Evolutionary conservation across 2,888 invertebrate genomes (phyloP), one percentile per base, ranked within the genome.

Genomic region (Mechanitis messenoides): DNA sequence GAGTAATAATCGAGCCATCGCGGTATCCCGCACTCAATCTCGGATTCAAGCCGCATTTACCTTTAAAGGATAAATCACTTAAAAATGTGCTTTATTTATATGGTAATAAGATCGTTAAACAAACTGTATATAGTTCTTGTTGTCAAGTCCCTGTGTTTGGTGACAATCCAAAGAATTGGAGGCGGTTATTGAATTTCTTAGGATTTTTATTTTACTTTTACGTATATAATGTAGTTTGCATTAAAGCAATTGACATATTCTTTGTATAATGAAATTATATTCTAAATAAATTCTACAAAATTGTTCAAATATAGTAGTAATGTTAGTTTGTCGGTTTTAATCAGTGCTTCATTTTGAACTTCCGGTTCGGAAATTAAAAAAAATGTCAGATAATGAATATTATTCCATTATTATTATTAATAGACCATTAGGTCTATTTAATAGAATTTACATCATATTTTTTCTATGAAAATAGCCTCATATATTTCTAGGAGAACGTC

Each of bases 111-210:
- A 76, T 74, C 63, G 33, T 33, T 55, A 5, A 12, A 12, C 28
- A 50, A 46, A 55, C 42, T 35, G 35, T 35, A 42, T 20, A n/a
- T 6, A 59, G 46, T 47, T 68, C 66, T 59, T 61, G 67, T 74
- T 70, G 74, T 72, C 61, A 57, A 71, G 72, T 77, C 76, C 74
- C 75, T 76, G 73, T 78, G 78, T 79, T 80, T 79, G 85, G 86
- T 83, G 85, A 86, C 85, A 86, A 84, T 81, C 78, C 78, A 81
- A 82, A 85, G 83, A 87, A 83, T 81, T 79, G 76, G 69, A 75
- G 80, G 81, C 78, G 78, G 80, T 87, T 87, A 87, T 87, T 87
- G 85, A 87, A 87, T 87, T 85, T 87, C 84, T 86, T 83, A 82
- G 80, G 81, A 83, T 83, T 85, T 85, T 87, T 77, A 78, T 82